Conservation (phyloP, 2,113 vertebrate species). For the Tachuris rubrigastra region DNA sequence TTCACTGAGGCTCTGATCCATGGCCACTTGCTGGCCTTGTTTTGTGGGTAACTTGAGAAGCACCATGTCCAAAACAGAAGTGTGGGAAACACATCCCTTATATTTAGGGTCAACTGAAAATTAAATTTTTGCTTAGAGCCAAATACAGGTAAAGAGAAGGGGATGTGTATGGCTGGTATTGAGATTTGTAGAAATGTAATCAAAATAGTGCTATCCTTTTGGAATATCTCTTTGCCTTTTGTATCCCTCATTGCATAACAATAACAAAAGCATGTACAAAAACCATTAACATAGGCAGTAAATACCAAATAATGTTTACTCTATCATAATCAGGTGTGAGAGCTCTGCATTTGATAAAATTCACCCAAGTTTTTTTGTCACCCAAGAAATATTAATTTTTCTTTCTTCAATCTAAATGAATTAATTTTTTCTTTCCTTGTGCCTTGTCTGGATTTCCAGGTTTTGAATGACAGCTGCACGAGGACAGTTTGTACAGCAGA, state of each 20-base stretch:
- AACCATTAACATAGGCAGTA: not conserved
- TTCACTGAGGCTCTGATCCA: not conserved
- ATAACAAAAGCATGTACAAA: not conserved
- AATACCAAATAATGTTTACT: not conserved
- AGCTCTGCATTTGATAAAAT: not conserved
- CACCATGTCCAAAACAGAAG: not conserved
- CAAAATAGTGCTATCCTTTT: not conserved
- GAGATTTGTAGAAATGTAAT: not conserved
- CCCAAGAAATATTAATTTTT: not conserved
- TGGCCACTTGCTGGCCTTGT: accelerated
- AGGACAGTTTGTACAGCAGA: not conserved
- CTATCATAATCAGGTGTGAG: not conserved
- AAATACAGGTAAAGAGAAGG: not conserved
- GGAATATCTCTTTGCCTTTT: not conserved
- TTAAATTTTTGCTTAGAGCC: not conserved
- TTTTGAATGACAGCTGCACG: not conserved
- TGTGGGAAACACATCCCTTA: not conserved
- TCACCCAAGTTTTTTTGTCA: not conserved
- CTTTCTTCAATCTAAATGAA: not conserved
- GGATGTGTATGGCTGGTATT: not conserved
- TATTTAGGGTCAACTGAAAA: not conserved
- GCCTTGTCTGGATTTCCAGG: not conserved
- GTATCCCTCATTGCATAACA: not conserved
- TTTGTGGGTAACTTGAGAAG: not conserved
- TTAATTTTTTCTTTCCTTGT: not conserved